Base-by-base conservation (phyloP, 2,797 vertebrate genomes). In the Botia almorhae region DNA sequence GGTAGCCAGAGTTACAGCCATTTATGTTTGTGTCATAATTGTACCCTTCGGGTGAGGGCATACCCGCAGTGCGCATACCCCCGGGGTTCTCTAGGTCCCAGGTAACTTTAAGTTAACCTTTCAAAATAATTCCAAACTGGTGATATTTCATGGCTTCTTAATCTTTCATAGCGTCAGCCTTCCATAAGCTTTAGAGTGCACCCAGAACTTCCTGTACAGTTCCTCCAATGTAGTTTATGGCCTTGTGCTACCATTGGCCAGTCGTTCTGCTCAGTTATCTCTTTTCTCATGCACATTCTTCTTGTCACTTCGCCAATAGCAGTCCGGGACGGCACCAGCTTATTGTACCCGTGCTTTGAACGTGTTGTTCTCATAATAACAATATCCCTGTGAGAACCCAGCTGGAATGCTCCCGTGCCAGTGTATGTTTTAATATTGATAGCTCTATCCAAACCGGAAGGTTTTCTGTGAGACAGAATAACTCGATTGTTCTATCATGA, bases 41-140 rank as follows among this genome's bases (percentile, higher is more conserved):
- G 72, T 39, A 21, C 58, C 74, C 67, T 51, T 75, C 33, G 60
- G 78, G 63, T 43, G 39, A 65, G 16, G 19, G 58, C 53, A 16
- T 29, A 43, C 48, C 68, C 58, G 69, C 69, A 23, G 72, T 67
- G 17, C 4, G 16, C 55, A 60, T 63, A 74, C 70, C 67, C 53
- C 51, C 3, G 61, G 67, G 61, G 23, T 70, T 74, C 68, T 81
- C 70, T 50, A 8, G n/a, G 50, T 82, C 74, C 55, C 61, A 3
- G 17, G 63, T 39, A 53, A 82, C 78, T 82, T 69, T 50, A 78
- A 51, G 64, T 86, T 86, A 86, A 84, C 85, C 85, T 82, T 80
- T 65, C 64, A 64, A 74, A 82, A 78, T 61, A 78, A 71, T 77
- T 80, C 69, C 76, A 77, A 77, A 80, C 73, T 74, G 64, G 68